phyloP scores from a whole-genome alignment of 2,113 vertebrate genomes.

The Engystomops pustulosus region DNA sequence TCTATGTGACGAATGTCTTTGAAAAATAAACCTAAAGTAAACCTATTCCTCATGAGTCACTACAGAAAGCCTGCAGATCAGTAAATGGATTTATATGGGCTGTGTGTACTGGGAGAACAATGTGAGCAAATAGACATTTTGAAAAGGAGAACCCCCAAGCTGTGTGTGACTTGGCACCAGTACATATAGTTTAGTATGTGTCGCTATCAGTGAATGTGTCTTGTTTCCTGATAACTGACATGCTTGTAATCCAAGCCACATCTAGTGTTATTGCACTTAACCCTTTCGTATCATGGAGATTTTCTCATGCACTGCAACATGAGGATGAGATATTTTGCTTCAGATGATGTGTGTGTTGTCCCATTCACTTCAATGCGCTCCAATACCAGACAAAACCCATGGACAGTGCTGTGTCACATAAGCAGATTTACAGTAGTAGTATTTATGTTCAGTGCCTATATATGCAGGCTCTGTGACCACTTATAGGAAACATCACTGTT shows the following conservation, averaged over 20 bases:
- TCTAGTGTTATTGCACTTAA: not conserved
- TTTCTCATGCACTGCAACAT: no score
- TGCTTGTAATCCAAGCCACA: not conserved
- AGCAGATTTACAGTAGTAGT: no score
- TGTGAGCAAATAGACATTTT: conserved; percentile 5
- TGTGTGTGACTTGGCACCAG: conserved; percentile 40
- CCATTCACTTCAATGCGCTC: no score
- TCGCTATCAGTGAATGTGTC: conserved; percentile 3
- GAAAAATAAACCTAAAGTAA: not conserved
- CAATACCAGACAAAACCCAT: no score
- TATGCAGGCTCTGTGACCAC: no score
- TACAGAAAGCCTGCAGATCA: not conserved
- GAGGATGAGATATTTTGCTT: no score
- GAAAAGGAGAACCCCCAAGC: conserved; percentile 21
- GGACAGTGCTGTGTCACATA: no score
- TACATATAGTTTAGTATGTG: not conserved
- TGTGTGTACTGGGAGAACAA: conserved; percentile 25
- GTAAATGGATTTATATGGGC: conserved; percentile 34
- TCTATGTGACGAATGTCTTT: not conserved
- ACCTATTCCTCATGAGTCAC: conserved; percentile 22
- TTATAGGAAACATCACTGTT: no score
- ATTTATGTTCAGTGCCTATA: no score
- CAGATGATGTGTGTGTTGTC: no score
- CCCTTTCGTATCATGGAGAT: not conserved
- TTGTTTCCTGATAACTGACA: conserved; percentile 4